Base-by-base conservation (phyloP, 2,113 vertebrate genomes). In the Pomatorhinus ruficollis region DNA sequence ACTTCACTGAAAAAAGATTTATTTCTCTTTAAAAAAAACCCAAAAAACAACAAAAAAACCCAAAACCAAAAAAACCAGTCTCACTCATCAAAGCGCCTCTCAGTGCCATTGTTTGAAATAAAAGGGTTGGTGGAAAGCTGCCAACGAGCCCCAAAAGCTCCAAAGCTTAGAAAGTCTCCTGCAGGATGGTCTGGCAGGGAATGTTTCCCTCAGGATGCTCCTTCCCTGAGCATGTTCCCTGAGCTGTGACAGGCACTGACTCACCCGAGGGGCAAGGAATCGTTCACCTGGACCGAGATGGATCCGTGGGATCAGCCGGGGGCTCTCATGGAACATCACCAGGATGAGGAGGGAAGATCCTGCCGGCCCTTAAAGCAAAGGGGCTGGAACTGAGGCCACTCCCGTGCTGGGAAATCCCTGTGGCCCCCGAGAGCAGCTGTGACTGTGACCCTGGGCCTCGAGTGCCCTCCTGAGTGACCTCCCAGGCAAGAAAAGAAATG, bases 201-300 rank as follows among this genome's bases (percentile, higher is more conserved):
- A 42, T 1, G 8, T 0, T 40, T 40, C 39, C 68, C 47, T 18
- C 22, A n/a, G 76, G 76, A 54, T 56, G 45, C 12, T 47, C n/a
- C n/a, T 49, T 28, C 53, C 65, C 54, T 21, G 25, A 25, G 72
- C 72, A n/a, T 49, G 47, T 5, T 70, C 61, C 39, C 24, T 25
- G 16, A 54, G 40, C 54, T 18, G 14, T 33, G 35, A 5, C 64
- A 57, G 53, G 16, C 75, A 39, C 27, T 5, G 39, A 40, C 25
- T 31, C 40, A 20, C 4, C 15, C 17, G 9, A n/a, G 5, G 30
- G n/a, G 9, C 0, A 2, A 9, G 64, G 35, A 88, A 78, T 3
- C 0, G 2, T 28, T 88, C 12, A 2, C n/a, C 50, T 5, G 37
- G 23, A 13, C 40, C 0, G 0, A 0, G 10, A 14, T 0, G 9